Conservation (phyloP, 1,140 invertebrate genomes). For the Stegodyphus dumicola region DNA sequence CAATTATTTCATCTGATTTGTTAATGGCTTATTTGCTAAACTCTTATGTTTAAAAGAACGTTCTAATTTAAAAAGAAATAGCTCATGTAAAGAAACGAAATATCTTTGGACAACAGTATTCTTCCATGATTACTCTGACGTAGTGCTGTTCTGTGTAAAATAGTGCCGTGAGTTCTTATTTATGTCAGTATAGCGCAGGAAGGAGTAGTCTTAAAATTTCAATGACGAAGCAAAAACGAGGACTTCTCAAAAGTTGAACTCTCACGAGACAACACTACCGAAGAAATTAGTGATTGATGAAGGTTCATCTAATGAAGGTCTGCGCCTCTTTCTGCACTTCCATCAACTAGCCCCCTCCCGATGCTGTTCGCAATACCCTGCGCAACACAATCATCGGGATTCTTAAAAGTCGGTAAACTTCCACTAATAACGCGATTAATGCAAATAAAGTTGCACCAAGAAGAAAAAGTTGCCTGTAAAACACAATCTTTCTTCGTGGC, state of each 20-base stretch:
- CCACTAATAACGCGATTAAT: constrained; percentile 53
- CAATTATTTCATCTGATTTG: no score
- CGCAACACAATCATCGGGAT: background rate
- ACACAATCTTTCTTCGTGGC: constrained; percentile 41
- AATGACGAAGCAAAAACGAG: background rate
- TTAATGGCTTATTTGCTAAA: no score
- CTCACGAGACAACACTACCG: background rate
- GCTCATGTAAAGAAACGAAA: no score
- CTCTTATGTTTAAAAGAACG: no score
- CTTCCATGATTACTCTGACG: no score
- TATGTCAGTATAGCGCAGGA: background rate
- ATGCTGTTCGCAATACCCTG: background rate
- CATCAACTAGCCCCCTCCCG: background rate
- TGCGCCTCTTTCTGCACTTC: background rate
- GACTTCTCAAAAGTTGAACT: background rate
- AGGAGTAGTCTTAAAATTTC: background rate
- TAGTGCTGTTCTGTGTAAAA: no score
- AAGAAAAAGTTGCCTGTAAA: constrained; percentile 49
- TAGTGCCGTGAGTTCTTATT: no score
- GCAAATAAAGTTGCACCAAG: constrained; percentile 40
- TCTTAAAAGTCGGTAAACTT: constrained; percentile 40
- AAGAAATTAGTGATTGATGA: constrained; percentile 25
- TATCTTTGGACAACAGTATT: no score
- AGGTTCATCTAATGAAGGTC: constrained; percentile 17
- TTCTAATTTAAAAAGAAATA: no score